Conservation (phyloP, 2,888 invertebrate genomes). For the Iselma pallidipennis region DNA sequence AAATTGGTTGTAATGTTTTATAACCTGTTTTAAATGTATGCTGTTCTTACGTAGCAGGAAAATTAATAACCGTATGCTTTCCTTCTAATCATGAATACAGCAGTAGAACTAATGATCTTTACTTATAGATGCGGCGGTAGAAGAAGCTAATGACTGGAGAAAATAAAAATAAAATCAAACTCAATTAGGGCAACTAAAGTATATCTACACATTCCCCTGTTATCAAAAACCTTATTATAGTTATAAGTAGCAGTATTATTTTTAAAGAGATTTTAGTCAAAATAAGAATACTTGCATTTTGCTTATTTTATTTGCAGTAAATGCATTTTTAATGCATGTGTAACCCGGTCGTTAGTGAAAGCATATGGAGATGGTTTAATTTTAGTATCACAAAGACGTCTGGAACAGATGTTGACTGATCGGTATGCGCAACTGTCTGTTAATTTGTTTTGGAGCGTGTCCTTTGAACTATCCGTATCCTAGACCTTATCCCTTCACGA, state of each 20-base stretch:
- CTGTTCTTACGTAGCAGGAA: not conserved
- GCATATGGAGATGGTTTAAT: constrained; percentile 16
- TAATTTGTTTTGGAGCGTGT: constrained; percentile 5
- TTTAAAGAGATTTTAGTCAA: too few species aligned
- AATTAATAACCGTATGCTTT: not conserved
- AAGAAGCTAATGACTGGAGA: too few species aligned
- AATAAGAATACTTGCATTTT: too few species aligned
- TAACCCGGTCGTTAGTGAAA: not conserved
- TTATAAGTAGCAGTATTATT: too few species aligned
- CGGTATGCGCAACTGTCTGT: constrained; percentile 28
- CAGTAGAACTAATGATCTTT: too few species aligned
- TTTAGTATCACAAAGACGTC: constrained; percentile 29
- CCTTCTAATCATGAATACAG: not conserved
- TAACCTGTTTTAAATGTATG: not conserved
- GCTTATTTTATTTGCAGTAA: not conserved
- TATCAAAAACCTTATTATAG: too few species aligned
- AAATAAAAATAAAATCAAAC: too few species aligned
- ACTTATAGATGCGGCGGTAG: too few species aligned
- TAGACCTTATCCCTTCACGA: not conserved
- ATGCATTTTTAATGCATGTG: constrained; percentile 8
- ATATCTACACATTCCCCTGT: too few species aligned
- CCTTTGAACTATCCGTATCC: not conserved
- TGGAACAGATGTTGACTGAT: constrained; percentile 28
- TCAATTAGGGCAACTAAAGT: too few species aligned
- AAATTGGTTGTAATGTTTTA: not conserved